Evolutionary conservation across 2,888 invertebrate genomes (phyloP).

Genomic region (Pecten maximus): DNA sequence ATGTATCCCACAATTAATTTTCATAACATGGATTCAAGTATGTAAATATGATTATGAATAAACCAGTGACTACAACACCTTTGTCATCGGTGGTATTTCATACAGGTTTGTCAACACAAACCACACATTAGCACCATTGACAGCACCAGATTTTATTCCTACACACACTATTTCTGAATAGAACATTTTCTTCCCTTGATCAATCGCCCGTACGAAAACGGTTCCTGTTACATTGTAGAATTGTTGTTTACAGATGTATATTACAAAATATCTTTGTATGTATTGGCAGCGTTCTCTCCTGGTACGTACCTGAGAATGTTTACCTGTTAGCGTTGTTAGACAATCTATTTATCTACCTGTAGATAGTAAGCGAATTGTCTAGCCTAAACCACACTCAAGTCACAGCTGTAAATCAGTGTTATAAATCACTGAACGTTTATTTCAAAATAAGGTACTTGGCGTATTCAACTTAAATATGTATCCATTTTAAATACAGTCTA

Average conservation of each 20-base stretch:
- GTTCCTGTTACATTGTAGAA: background rate
- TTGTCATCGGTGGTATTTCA: constrained; percentile 8
- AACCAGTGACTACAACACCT: background rate
- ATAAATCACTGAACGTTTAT: background rate
- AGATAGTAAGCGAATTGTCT: background rate
- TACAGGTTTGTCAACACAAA: background rate
- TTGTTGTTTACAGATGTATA: background rate
- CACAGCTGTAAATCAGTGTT: background rate
- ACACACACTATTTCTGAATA: background rate
- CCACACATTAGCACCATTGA: background rate
- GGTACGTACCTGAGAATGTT: background rate
- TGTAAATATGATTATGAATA: background rate
- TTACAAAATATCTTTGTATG: background rate
- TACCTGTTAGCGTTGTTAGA: constrained; percentile 9
- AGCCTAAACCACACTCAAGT: background rate
- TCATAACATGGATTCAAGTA: background rate
- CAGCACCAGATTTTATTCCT: background rate
- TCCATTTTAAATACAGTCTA: background rate
- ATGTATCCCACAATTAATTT: background rate
- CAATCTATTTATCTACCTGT: constrained; percentile 8
- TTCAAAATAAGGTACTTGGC: background rate
- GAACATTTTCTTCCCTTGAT: background rate
- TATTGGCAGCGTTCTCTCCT: background rate
- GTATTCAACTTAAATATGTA: background rate
- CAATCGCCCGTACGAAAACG: background rate